phyloP scores from a whole-genome alignment of 2,113 vertebrate species.

The Pseudorhombus dupliciocellatus region DNA sequence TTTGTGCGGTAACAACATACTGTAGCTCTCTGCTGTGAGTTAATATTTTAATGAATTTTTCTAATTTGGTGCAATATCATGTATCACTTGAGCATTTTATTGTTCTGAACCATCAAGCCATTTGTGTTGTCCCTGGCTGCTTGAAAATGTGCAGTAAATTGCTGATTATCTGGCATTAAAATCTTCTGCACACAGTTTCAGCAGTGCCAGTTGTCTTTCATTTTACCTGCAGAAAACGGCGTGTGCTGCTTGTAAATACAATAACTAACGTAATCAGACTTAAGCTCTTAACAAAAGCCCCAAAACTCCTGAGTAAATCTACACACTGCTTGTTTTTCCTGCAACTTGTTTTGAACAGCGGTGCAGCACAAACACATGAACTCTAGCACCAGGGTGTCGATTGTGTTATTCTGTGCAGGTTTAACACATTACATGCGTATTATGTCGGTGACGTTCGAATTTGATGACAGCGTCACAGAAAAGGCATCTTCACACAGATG shows the following conservation, averaged over 20 bases:
- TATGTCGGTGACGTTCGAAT: not conserved
- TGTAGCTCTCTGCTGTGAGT: not conserved
- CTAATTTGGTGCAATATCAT: constrained; percentile 6
- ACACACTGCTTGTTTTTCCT: no score
- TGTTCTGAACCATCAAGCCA: not conserved
- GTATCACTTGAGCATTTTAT: not conserved
- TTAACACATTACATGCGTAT: not conserved
- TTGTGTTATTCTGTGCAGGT: not conserved
- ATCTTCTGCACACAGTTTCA: constrained; percentile 1
- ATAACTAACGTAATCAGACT: not conserved
- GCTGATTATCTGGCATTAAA: not conserved
- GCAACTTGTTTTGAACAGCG: not conserved
- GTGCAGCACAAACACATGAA: not conserved
- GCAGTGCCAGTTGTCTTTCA: not conserved
- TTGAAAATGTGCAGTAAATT: not conserved
- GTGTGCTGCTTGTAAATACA: not conserved
- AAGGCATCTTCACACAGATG: constrained; percentile 5
- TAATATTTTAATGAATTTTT: constrained; percentile 2
- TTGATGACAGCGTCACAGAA: not conserved
- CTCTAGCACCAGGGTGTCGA: not conserved
- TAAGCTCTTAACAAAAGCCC: not conserved
- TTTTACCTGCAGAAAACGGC: not conserved
- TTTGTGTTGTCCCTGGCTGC: not conserved
- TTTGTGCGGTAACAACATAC: not conserved
- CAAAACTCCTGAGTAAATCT: no score